Evolutionary conservation across 2,888 invertebrate genomes (phyloP).

Genomic region (Drosophila kuntzei): DNA sequence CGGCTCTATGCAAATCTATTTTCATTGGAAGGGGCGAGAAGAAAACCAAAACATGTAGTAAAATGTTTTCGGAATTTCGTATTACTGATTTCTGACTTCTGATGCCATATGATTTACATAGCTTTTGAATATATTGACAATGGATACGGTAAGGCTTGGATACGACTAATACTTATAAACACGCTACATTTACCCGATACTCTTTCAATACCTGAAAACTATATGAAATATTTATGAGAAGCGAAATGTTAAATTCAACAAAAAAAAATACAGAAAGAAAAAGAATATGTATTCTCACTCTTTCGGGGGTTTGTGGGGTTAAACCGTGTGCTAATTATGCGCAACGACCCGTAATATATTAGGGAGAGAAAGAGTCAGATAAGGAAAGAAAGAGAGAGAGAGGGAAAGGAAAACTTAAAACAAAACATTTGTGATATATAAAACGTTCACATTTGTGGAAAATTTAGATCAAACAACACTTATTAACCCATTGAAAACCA

Average conservation of each 20-base stretch:
- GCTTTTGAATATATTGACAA: slow-evolving; percentile 67
- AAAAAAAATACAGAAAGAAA: slow-evolving; percentile 20
- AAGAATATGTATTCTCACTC: slow-evolving; percentile 18
- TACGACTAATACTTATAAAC: slow-evolving; percentile 10
- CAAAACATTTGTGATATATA: slow-evolving; percentile 2
- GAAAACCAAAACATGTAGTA: slow-evolving; percentile 50
- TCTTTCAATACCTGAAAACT: slow-evolving; percentile 24
- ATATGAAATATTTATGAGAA: slow-evolving; percentile 78
- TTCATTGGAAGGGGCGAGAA: slow-evolving; percentile 3
- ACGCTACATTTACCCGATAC: slow-evolving; percentile 10
- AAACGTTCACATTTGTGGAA: slow-evolving; percentile 46
- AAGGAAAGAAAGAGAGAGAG: background rate
- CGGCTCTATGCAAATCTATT: slow-evolving; percentile 41
- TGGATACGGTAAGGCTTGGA: slow-evolving; percentile 10
- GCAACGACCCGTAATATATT: slow-evolving; percentile 24
- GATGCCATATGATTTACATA: slow-evolving; percentile 69
- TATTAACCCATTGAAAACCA: slow-evolving; percentile 62
- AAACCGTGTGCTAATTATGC: slow-evolving; percentile 53
- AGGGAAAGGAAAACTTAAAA: slow-evolving; percentile 3
- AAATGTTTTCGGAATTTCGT: slow-evolving; percentile 41
- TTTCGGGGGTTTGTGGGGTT: slow-evolving; percentile 38
- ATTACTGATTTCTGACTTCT: slow-evolving; percentile 61
- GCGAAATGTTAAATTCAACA: slow-evolving; percentile 75
- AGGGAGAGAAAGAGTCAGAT: background rate
- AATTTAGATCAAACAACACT: slow-evolving; percentile 40